Conservation (phyloP, 2,113 vertebrate genomes). For the Lophotis ruficrista region DNA sequence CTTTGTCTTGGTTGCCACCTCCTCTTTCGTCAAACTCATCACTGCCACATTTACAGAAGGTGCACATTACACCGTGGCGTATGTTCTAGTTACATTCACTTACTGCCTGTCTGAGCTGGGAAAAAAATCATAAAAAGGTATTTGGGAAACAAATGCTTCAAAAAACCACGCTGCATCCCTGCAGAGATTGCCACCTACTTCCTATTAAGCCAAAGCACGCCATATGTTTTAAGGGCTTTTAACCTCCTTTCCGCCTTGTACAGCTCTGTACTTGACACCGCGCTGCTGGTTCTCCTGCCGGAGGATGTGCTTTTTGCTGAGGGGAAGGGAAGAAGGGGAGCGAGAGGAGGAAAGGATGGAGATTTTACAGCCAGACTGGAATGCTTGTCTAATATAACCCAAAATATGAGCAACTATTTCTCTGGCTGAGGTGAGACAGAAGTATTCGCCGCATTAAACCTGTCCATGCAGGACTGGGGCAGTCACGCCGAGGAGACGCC, state of each 20-base stretch:
- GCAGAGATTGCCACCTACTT: constrained; percentile 11
- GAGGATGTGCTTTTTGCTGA: background rate
- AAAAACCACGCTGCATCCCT: background rate
- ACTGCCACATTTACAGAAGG: constrained; percentile 9
- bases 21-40: constrained; percentile 22
- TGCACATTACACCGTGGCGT: background rate
- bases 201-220: constrained; percentile 32
- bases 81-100: background rate
- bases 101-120: background rate
- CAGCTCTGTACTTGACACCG: background rate
- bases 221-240: constrained; percentile 38
- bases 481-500: too few relatives aligned
- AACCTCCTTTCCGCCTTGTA: constrained; percentile 29
- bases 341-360: background rate
- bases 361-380: background rate
- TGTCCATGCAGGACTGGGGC: accelerated
- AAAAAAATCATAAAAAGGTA: constrained; percentile 17
- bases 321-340: background rate
- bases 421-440: background rate
- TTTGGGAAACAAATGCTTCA: constrained; percentile 45
- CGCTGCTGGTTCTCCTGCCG: background rate
- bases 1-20: constrained; percentile 43
- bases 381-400: background rate
- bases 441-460: background rate
- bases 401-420: background rate